These are phyloP conservation scores for Incurvaria masculella DNA, from an alignment of 2,888 invertebrate species.

Conservation along the genomic window DNA sequence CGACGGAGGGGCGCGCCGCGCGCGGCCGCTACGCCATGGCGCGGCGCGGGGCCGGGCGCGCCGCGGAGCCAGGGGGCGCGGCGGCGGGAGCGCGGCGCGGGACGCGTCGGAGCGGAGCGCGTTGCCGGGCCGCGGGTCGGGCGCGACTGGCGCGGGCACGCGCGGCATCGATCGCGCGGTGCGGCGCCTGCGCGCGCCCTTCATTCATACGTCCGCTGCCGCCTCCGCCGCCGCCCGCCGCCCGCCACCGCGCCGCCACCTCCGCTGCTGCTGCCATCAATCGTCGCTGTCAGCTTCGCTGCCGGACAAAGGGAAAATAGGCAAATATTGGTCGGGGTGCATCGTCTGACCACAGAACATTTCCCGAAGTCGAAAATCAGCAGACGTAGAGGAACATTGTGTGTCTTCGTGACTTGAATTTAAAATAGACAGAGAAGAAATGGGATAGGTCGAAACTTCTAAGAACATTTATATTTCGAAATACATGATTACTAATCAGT, in stretches of 20 bases:
- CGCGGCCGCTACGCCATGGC: background rate
- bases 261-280: constrained; percentile 8
- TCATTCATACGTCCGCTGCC: constrained; percentile 9
- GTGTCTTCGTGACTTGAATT: too few relatives aligned
- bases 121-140: constrained; percentile 31
- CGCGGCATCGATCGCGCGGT: constrained; percentile 17
- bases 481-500: too few relatives aligned
- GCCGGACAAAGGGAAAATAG: too few relatives aligned
- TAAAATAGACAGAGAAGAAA: too few relatives aligned
- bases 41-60: constrained; percentile 11
- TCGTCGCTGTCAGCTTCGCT: constrained; percentile 8
- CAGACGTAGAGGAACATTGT: too few relatives aligned
- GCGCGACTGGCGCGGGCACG: constrained; percentile 28
- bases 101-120: constrained; percentile 27
- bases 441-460: too few relatives aligned
- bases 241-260: constrained; percentile 8
- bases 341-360: too few relatives aligned
- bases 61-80: constrained; percentile 25
- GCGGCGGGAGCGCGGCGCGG: constrained; percentile 30
- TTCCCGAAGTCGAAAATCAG: too few relatives aligned
- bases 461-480: too few relatives aligned
- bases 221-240: constrained; percentile 17
- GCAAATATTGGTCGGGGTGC: too few relatives aligned
- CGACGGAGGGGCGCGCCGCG: background rate
- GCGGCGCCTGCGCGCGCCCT: constrained; percentile 12